phyloP scores from a whole-genome alignment of 2,113 vertebrate species.

The Shinisaurus crocodilurus region DNA sequence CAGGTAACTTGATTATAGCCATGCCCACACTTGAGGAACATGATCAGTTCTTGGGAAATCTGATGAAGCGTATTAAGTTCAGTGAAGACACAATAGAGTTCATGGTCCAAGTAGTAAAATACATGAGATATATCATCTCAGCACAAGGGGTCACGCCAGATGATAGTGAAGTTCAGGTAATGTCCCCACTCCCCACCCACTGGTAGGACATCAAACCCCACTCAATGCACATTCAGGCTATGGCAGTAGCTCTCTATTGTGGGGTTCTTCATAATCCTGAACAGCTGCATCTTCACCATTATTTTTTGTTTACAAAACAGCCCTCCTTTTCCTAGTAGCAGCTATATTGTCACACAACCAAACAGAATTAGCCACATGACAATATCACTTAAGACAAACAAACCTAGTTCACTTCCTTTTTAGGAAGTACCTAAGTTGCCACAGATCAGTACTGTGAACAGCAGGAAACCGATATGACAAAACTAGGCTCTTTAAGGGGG shows the following conservation, averaged over 20 bases:
- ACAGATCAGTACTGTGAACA: too few species aligned
- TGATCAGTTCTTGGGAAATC: slow-evolving; percentile 48
- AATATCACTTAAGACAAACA: too few species aligned
- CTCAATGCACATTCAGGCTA: too few species aligned
- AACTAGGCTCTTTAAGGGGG: too few species aligned
- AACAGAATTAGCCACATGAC: background rate
- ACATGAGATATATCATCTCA: background rate
- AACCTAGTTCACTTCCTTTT: too few species aligned
- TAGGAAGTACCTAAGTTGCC: too few species aligned
- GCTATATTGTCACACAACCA: background rate
- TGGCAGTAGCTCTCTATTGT: background rate
- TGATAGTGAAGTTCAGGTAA: background rate
- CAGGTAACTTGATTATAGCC: slow-evolving; percentile 6
- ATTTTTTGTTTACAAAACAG: background rate
- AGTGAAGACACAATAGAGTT: background rate
- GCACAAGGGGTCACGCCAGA: background rate
- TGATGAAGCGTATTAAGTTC: slow-evolving; percentile 19
- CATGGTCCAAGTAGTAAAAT: background rate
- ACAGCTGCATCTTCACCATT: background rate
- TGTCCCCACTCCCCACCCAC: background rate
- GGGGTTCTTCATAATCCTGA: background rate
- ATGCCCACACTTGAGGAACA: background rate
- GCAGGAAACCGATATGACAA: too few species aligned
- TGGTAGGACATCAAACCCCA: background rate
- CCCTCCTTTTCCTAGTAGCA: background rate